Base-by-base conservation (phyloP, 2,888 invertebrate genomes). In the Limenitis camilla region DNA sequence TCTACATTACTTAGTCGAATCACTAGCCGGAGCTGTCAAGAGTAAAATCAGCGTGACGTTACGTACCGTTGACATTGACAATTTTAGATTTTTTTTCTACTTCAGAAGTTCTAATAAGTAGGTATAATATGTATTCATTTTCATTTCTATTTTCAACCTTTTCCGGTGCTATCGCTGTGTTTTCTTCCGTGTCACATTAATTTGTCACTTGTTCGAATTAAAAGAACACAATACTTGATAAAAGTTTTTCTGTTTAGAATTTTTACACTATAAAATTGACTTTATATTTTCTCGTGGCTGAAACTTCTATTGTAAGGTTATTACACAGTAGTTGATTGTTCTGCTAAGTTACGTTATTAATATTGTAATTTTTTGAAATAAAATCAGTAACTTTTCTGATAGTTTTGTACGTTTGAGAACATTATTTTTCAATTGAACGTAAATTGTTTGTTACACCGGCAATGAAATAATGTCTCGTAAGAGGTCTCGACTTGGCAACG, bases 401-500 rank as follows among this genome's bases (percentile, higher is more conserved):
- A 38, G n/a, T 44, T 35, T 29, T 29, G 38, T 44, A 29, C 6
- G 19, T 19, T 5, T 35, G 33, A 9, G 29, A 19, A 38, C 9
- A 38, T 8, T 42, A 38, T 31, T 29, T 6, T 40, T 19, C 40
- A n/a, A 33, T 27, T 38, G 3, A 31, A 40, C 40, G 44, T 45
- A 44, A 40, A 32, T 32, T 43, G 9, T 39, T 41, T 29, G 6
- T 29, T 29, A 50, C 48, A 56, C 53, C 53, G 55, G 57, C 55
- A 59, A 83, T 83, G 82, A 76, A 64, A 84, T 72, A 75, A 87
- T 86, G 85, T 85, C 86, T 60, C 84, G 85, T 33, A 87, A 87
- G 69, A 71, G 86, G 54, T 68, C 74, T 56, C 73, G 81, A 46
- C 61, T 68, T 55, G 66, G 61, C 50, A 65, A 61, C 58, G 78